These are phyloP conservation scores for Trypoxylus dichotomus DNA, from an alignment of 1,140 invertebrate species.

Conservation along the genomic window DNA sequence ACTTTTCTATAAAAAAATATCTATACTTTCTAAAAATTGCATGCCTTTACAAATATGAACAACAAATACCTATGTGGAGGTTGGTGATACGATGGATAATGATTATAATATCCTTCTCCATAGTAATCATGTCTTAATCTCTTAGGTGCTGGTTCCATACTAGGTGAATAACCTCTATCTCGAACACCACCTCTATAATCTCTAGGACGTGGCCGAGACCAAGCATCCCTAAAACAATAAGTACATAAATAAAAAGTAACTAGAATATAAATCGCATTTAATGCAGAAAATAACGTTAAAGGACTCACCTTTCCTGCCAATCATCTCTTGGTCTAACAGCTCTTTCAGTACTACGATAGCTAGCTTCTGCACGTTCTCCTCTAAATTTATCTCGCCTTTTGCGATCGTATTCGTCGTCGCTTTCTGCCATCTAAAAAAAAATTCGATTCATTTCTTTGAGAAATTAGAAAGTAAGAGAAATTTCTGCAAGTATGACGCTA, in stretches of 20 bases:
- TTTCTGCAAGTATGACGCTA: not conserved
- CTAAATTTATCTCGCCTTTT: constrained; percentile 87
- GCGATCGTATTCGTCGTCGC: constrained; percentile 88
- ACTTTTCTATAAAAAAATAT: not conserved
- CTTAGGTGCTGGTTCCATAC: constrained; percentile 80
- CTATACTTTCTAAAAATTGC: not conserved
- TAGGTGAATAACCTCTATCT: constrained; percentile 72
- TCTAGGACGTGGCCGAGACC: constrained; percentile 59
- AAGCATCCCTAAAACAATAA: constrained; percentile 60
- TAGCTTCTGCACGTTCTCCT: constrained; percentile 80
- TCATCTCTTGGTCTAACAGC: constrained; percentile 73
- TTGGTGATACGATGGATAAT: constrained; percentile 57
- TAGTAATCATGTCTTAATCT: constrained; percentile 72
- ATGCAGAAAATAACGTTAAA: not conserved
- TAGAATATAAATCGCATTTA: too few species aligned
- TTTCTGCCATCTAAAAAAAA: constrained; percentile 73
- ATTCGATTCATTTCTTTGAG: not conserved
- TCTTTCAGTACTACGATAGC: constrained; percentile 72
- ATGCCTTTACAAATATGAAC: constrained; percentile 8
- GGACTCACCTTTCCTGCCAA: constrained; percentile 63
- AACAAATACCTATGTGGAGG: constrained; percentile 47
- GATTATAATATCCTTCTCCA: constrained; percentile 60
- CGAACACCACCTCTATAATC: constrained; percentile 65
- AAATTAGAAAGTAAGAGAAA: constrained; percentile 24
- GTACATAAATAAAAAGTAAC: not conserved